Percentiles rank a stretch among this genome's conserved stretches.
These are phyloP conservation scores for Orchestia grillus DNA, from an alignment of 1,140 invertebrate genomes.

Conservation along the genomic window DNA sequence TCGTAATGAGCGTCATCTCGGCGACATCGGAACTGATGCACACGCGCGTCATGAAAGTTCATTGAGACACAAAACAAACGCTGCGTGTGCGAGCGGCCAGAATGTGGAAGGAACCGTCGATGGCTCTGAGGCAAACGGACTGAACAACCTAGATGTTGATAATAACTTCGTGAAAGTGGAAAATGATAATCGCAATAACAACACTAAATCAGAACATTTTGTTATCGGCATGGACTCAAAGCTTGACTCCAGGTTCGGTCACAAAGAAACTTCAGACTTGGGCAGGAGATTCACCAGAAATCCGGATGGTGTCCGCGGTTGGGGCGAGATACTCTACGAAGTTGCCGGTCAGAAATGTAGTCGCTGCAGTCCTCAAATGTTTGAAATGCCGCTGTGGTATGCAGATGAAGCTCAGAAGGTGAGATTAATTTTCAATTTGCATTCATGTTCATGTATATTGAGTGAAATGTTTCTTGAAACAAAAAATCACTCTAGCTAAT, in stretches of 20 bases:
- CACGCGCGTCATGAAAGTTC: not conserved
- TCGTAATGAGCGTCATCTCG: not conserved
- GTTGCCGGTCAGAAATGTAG: conserved; percentile 58
- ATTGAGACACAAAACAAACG: not conserved
- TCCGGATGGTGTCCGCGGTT: not conserved
- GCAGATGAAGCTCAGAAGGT: conserved; percentile 60
- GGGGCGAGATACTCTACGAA: conserved; percentile 54
- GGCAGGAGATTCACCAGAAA: not conserved
- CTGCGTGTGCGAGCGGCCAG: not conserved
- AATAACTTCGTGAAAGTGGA: not conserved
- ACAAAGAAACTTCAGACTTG: not conserved
- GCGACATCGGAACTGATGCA: not conserved
- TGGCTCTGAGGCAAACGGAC: not conserved
- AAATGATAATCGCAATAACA: not conserved
- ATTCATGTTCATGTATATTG: not conserved
- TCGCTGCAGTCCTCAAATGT: conserved; percentile 47
- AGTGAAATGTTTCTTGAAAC: not conserved
- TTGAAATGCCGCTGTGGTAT: conserved; percentile 60
- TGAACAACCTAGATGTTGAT: not conserved
- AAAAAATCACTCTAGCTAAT: no score
- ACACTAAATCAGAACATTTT: not conserved
- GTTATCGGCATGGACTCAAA: not conserved
- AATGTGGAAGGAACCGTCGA: not conserved
- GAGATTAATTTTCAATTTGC: not conserved
- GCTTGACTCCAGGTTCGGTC: not conserved